These are phyloP conservation scores for Theropithecus gelada DNA, from an alignment of 2,113 vertebrate genomes.

Conservation along the genomic window DNA sequence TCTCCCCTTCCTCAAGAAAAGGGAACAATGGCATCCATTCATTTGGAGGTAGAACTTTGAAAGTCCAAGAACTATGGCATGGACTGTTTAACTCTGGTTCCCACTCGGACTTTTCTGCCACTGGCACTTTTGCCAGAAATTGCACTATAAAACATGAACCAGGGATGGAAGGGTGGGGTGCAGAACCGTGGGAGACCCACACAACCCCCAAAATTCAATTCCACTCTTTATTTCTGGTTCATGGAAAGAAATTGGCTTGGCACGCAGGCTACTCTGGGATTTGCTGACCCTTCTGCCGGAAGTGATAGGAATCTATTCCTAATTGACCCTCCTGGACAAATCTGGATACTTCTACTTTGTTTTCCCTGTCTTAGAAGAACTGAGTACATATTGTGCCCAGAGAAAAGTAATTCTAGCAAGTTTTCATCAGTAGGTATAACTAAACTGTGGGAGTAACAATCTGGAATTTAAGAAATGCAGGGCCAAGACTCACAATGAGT, in stretches of 20 bases:
- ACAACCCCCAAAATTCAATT: background rate
- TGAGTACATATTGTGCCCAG: background rate
- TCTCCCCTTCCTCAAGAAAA: background rate
- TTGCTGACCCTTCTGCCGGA: background rate
- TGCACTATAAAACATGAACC: background rate
- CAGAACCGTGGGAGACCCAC: background rate
- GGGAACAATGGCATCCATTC: conserved; percentile 16
- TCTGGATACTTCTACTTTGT: background rate
- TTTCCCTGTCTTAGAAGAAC: background rate
- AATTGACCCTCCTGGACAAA: background rate
- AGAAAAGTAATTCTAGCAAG: background rate
- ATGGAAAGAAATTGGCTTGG: background rate
- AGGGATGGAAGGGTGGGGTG: background rate
- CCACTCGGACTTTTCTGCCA: background rate
- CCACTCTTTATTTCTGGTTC: conserved; percentile 18
- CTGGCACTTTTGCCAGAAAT: background rate
- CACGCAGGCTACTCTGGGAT: background rate
- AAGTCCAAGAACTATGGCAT: background rate
- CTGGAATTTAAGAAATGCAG: background rate
- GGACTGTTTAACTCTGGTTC: background rate
- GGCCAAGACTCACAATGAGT: background rate
- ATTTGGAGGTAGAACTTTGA: conserved; percentile 11
- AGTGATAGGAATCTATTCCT: background rate
- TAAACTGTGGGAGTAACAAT: background rate
- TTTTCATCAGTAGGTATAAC: background rate